phyloP scores from a whole-genome alignment of 2,113 vertebrate species.

The Symphodus melops region DNA sequence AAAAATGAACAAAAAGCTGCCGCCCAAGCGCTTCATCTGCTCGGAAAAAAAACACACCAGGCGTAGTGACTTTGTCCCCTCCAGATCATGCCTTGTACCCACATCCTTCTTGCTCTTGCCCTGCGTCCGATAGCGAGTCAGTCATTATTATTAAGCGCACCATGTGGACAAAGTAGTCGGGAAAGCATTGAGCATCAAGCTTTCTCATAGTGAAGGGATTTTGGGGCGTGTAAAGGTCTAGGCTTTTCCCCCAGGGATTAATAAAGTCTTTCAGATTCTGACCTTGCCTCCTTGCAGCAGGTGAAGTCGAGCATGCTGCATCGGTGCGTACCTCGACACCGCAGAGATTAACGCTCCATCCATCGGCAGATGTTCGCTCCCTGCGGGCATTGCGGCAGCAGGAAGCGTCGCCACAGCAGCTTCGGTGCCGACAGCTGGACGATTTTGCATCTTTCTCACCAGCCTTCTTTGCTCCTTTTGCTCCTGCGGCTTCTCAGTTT shows the following conservation, averaged over 20 bases:
- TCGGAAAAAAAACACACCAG: no score
- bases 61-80: no score
- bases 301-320: constrained; percentile 37
- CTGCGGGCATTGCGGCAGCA: constrained; percentile 50
- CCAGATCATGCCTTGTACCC: no score
- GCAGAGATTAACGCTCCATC: constrained; percentile 60
- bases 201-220: no score
- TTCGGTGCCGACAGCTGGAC: constrained; percentile 66
- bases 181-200: no score
- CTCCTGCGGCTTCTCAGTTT: constrained; percentile 32
- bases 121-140: no score
- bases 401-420: constrained; percentile 64
- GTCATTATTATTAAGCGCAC: no score
- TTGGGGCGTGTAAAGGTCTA: constrained; percentile 3
- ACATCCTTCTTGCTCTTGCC: no score
- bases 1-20: no score
- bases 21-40: no score
- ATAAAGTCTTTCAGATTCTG: no score
- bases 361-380: constrained; percentile 76
- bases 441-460: constrained; percentile 51
- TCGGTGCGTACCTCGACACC: constrained; percentile 31
- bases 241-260: not conserved
- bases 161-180: no score
- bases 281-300: constrained; percentile 4
- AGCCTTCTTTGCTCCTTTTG: constrained; percentile 27